Evolutionary conservation across 2,113 vertebrate species (phyloP), one percentile per base, ranked within the genome.

Genomic region (Aepyceros melampus): DNA sequence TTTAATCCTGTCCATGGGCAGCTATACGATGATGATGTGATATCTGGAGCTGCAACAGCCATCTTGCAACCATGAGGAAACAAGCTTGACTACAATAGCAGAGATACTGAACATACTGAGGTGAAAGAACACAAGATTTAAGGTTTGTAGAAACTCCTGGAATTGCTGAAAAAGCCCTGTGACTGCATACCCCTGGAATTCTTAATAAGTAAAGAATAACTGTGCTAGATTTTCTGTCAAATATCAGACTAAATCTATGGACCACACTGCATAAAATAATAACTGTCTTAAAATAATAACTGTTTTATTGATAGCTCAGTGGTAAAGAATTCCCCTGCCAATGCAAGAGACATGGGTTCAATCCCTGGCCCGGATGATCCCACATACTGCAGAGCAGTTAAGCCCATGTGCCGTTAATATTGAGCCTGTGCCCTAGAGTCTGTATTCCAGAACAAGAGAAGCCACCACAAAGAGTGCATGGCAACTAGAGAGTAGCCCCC

Each of bases 381-480:
- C 67, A 36, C 67, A 12, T 6, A 36, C 19, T 36, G n/a, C 67
- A 23, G 19, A 71, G 67, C 9, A 36, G 19, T 19, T 36, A 71
- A 36, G 67, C 67, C n/a, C 5, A 0, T 23, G 67, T 71, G n/a
- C 19, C 9, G 0, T 36, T 1, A 36, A n/a, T 36, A 12, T 12
- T 23, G 67, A 71, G 9, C n/a, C n/a, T 71, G n/a, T 71, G n/a
- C n/a, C 64, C n/a, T 23, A 11, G 19, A 71, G n/a, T 21, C 64
- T 36, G 64, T 36, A 36, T 71, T 71, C 64, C 0, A 2, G n/a
- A 67, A 36, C 64, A 21, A 36, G n/a, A 36, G 64, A 71, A 21
- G 17, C 64, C 64, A 21, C 33, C 64, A 21, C 17, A 36, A 12
- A 11, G 64, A 71, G 8, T 5, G 64, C 64, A 23, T 71, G 17